These are phyloP conservation scores for Erpetoichthys calabaricus DNA, from an alignment of 2,797 vertebrate species.

Conservation along the genomic window DNA sequence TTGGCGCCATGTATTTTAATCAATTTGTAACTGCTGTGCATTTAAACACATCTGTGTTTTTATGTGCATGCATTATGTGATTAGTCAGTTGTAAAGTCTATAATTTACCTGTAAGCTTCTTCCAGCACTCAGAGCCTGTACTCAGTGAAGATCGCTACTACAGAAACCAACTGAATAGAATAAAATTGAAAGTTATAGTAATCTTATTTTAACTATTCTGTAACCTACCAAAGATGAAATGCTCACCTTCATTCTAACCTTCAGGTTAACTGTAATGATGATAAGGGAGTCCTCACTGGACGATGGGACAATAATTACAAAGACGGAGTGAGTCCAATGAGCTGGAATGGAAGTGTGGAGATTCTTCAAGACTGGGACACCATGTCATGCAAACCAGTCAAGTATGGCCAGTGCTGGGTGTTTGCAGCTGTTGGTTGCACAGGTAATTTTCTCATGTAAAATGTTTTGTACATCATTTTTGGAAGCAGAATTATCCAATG, in stretches of 20 bases:
- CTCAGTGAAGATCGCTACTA: too few relatives aligned
- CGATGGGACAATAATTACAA: slow-evolving; percentile 59
- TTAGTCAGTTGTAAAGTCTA: too few relatives aligned
- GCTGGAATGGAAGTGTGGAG: slow-evolving; percentile 79
- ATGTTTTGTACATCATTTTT: neutral
- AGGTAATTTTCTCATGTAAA: slow-evolving; percentile 40
- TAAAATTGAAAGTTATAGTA: too few relatives aligned
- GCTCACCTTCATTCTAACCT: neutral
- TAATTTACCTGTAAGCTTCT: too few relatives aligned
- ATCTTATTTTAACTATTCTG: too few relatives aligned
- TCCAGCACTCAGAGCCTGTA: too few relatives aligned
- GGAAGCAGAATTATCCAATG: neutral
- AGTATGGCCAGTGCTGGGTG: slow-evolving; percentile 93
- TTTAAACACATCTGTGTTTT: too few relatives aligned
- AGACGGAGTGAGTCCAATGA: slow-evolving; percentile 69
- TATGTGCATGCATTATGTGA: too few relatives aligned
- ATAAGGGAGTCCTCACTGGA: slow-evolving; percentile 68
- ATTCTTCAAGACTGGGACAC: slow-evolving; percentile 70
- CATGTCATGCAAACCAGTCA: slow-evolving; percentile 61
- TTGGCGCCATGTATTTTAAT: too few relatives aligned
- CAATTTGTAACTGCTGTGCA: too few relatives aligned
- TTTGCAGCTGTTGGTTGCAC: slow-evolving; percentile 87
- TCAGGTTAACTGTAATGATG: slow-evolving; percentile 85
- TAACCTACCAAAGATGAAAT: too few relatives aligned
- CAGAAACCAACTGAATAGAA: too few relatives aligned